A percentile compares a stretch with the other conserved stretches of the same genome.
Conservation (phyloP, 2,888 invertebrate species). For the Acheta domesticus region DNA sequence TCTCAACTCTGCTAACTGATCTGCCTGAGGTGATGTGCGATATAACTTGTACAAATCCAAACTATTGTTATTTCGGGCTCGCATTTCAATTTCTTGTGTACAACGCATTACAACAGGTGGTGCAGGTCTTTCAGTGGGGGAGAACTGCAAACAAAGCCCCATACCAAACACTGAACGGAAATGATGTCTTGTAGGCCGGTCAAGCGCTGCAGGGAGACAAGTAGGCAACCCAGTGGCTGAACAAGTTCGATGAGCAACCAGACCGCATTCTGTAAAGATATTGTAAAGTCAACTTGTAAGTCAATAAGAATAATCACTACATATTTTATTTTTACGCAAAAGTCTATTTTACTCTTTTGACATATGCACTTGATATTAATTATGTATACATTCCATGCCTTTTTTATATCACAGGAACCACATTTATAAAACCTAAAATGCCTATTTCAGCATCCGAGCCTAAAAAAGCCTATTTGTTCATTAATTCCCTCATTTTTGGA, state of each 20-base stretch:
- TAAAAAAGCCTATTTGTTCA: no score
- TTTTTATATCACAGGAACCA: no score
- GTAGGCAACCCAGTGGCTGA: constrained; percentile 60
- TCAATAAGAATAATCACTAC: no score
- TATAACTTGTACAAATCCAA: constrained; percentile 66
- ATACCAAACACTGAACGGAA: constrained; percentile 58
- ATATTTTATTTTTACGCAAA: no score
- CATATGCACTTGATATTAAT: no score
- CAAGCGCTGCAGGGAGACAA: constrained; percentile 50
- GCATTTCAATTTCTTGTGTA: constrained; percentile 59
- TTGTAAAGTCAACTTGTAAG: background rate
- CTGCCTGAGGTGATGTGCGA: constrained; percentile 58
- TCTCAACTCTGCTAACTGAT: constrained; percentile 58
- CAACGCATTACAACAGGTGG: constrained; percentile 60
- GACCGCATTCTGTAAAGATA: constrained; percentile 58
- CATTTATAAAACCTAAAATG: no score
- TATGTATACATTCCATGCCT: no score
- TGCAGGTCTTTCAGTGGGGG: constrained; percentile 54
- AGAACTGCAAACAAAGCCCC: constrained; percentile 61
- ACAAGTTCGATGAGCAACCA: constrained; percentile 68
- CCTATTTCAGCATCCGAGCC: no score
- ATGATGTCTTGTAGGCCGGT: constrained; percentile 44
- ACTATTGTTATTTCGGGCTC: constrained; percentile 51
- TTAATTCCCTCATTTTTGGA: no score
- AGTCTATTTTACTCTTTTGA: no score